Percentiles rank a stretch among this genome's conserved stretches.
Evolutionary conservation across 2,888 invertebrate species (phyloP).

Genomic region (Rhogogaster chlorosoma): DNA sequence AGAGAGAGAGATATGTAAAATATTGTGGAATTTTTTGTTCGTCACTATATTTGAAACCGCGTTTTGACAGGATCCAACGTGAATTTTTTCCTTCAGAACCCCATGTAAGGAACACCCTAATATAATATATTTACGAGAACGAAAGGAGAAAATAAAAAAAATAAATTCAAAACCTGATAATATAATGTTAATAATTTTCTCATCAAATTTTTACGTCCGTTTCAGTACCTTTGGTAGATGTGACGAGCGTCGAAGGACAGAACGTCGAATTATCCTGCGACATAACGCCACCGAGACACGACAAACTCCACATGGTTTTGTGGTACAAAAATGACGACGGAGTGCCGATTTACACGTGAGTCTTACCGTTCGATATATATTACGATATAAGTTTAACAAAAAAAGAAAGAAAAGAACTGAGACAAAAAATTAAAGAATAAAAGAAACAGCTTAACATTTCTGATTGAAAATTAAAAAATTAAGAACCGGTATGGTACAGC

Average conservation of each 20-base stretch:
- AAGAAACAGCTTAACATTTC: background rate
- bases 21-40: no score
- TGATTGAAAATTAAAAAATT: background rate
- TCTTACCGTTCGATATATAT: conserved; percentile 49
- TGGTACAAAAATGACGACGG: conserved; percentile 95
- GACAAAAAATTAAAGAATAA: background rate
- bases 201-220: conserved; percentile 56
- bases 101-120: no score
- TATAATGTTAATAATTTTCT: background rate
- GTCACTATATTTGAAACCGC: no score
- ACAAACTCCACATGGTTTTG: conserved; percentile 94
- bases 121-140: no score
- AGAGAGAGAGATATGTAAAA: no score
- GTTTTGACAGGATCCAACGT: no score
- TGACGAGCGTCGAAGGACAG: conserved; percentile 93
- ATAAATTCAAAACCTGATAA: background rate
- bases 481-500: no score
- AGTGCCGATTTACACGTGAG: conserved; percentile 92
- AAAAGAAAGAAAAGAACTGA: background rate
- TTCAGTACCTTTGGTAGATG: conserved; percentile 88
- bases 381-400: background rate
- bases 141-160: no score
- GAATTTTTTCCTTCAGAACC: no score
- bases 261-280: conserved; percentile 93
- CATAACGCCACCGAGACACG: conserved; percentile 89